Conservation (phyloP, 2,797 vertebrate species). For the Dicrostonyx torquatus region DNA sequence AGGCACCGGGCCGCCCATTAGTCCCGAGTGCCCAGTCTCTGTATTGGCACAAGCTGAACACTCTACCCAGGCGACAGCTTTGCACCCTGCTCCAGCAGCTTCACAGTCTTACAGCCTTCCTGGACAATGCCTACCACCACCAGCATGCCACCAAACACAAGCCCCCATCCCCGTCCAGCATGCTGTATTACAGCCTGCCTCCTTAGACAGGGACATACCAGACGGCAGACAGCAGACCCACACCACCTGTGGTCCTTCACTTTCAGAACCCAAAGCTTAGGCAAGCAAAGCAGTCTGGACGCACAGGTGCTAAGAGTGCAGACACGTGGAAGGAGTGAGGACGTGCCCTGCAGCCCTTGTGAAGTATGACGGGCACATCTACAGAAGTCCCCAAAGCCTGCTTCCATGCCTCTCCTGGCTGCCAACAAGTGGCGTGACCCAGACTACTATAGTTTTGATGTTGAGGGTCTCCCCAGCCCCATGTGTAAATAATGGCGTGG, state of each 20-base stretch:
- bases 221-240: background rate
- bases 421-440: too few relatives aligned
- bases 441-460: background rate
- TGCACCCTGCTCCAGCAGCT: background rate
- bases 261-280: background rate
- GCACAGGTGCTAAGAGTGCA: background rate
- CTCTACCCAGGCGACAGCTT: background rate
- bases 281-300: background rate
- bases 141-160: background rate
- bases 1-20: background rate
- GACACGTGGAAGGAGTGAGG: background rate
- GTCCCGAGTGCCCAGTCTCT: background rate
- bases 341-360: background rate
- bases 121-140: background rate
- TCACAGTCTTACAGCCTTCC: background rate
- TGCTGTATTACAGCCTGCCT: background rate
- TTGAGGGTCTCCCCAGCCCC: background rate
- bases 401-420: background rate
- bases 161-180: background rate
- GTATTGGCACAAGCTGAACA: background rate
- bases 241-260: background rate
- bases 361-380: background rate
- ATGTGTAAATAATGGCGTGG: background rate
- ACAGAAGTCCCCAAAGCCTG: fast-evolving
- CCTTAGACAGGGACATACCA: background rate